Percentiles rank a stretch among this genome's conserved stretches.
These are phyloP conservation scores for Vollenhovia emeryi DNA, from an alignment of 1,140 invertebrate species.

Conservation along the genomic window DNA sequence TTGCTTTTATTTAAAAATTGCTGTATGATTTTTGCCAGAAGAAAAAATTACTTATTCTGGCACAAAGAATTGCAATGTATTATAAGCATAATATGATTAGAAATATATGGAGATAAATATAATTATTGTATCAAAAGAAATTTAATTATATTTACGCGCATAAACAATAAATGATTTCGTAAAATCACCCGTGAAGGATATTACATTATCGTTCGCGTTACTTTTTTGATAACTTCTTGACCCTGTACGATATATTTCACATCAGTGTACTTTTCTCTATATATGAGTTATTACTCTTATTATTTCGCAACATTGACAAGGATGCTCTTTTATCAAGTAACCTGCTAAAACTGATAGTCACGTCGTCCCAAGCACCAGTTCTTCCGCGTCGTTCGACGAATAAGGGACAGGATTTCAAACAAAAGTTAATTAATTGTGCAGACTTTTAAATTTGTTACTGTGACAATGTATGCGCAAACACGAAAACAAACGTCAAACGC, in stretches of 20 bases:
- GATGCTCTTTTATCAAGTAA: not conserved
- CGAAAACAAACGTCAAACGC: not conserved
- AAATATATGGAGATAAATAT: not conserved
- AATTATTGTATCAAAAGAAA: not conserved
- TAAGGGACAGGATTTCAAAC: not conserved
- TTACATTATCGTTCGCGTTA: not conserved
- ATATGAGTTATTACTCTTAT: not conserved
- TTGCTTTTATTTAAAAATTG: too few relatives aligned
- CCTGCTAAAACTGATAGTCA: slow-evolving; percentile 47
- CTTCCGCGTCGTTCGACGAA: slow-evolving; percentile 1
- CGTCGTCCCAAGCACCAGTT: slow-evolving; percentile 45
- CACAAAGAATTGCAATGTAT: not conserved
- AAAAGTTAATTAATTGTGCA: not conserved
- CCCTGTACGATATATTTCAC: not conserved
- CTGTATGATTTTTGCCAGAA: too few relatives aligned
- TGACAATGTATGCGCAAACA: slow-evolving; percentile 51
- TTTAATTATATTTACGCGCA: not conserved
- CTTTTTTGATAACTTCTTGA: slow-evolving; percentile 26
- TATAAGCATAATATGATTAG: not conserved
- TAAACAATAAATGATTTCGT: not conserved
- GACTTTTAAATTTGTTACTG: not conserved
- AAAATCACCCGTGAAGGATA: not conserved
- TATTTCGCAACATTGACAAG: not conserved
- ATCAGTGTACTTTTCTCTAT: not conserved
- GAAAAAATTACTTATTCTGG: too few relatives aligned